Base-by-base conservation (phyloP, 1,140 invertebrate genomes). In the Sitophilus oryzae region DNA sequence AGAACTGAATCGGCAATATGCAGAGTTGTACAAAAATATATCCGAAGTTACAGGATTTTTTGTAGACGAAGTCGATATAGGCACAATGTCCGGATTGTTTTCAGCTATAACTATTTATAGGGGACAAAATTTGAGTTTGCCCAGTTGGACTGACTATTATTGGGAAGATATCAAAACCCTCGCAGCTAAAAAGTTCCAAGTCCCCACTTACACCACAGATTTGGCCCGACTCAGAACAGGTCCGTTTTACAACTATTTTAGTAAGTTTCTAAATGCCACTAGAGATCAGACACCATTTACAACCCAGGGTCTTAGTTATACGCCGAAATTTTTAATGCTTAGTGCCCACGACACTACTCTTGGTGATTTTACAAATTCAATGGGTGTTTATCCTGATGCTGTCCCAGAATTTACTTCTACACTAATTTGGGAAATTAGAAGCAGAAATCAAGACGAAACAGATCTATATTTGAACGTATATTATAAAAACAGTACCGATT, bases 291-390 rank as follows among this genome's bases (percentile, higher is more conserved):
- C 11, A 9, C 11, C 21, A 15, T 16, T 38, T n/a, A 23, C 11
- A 3, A 3, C 8, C 3, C 10, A 45, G 4, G 30, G 21, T 5
- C 10, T 19, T 34, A 38, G 69, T 77, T 63, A 66, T 75, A 1
- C 22, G 48, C 56, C 74, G 79, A 64, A 61, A 41, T 59, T 64
- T 25, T 40, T 57, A 36, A 56, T 61, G 53, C 18, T 61, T 8
- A 61, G 59, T 16, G 62, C 56, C 21, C 91, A 95, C 69, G 91
- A 95, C 69, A 82, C 83, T 2, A 93, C 88, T 0, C 65, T 94
- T 8, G 82, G 83, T 0, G 85, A 82, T 60, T 61, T 92, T 19
- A 73, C 93, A 3, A 82, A 83, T 67, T 76, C 83, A 0, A 68
- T 93, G 11, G 77, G 80, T 8, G 58, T 91, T 8, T 93, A 82